phyloP scores from a whole-genome alignment of 2,888 invertebrate genomes.

The Anarsia innoxiella region DNA sequence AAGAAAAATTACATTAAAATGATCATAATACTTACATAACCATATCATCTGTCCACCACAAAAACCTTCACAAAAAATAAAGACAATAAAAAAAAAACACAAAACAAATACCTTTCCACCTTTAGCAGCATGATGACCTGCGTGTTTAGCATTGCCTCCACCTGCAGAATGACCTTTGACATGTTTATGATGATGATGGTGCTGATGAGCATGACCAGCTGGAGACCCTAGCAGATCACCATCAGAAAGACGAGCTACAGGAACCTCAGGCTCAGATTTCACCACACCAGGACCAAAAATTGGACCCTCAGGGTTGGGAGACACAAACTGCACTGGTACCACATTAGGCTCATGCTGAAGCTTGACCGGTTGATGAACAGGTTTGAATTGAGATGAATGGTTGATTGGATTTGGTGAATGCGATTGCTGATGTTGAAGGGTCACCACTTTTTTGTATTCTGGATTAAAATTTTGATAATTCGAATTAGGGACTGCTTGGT shows the following conservation, averaged over 20 bases:
- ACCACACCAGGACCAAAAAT: conserved; percentile 27
- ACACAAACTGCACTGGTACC: conserved; percentile 22
- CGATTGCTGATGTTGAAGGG: too few relatives aligned
- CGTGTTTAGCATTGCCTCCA: conserved; percentile 72
- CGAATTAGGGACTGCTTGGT: too few relatives aligned
- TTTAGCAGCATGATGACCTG: conserved; percentile 66
- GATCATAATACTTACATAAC: too few relatives aligned
- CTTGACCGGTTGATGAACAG: conserved; percentile 22
- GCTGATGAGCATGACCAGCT: conserved; percentile 41
- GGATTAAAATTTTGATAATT: too few relatives aligned
- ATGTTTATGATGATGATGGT: conserved; percentile 34
- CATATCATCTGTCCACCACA: too few relatives aligned
- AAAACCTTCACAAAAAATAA: too few relatives aligned
- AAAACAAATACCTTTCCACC: conserved; percentile 65
- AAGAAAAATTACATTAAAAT: too few relatives aligned
- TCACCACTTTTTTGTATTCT: too few relatives aligned
- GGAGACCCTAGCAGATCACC: conserved; percentile 36
- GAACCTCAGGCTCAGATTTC: conserved; percentile 25
- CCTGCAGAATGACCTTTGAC: conserved; percentile 56
- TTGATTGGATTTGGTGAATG: neutral
- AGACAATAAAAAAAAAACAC: too few relatives aligned
- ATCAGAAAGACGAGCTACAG: conserved; percentile 29
- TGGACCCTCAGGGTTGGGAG: conserved; percentile 6
- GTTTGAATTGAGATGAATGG: too few relatives aligned
- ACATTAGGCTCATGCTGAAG: conserved; percentile 22